Evolutionary conservation across 2,888 invertebrate species (phyloP).

Genomic region (Monopis laevigella): DNA sequence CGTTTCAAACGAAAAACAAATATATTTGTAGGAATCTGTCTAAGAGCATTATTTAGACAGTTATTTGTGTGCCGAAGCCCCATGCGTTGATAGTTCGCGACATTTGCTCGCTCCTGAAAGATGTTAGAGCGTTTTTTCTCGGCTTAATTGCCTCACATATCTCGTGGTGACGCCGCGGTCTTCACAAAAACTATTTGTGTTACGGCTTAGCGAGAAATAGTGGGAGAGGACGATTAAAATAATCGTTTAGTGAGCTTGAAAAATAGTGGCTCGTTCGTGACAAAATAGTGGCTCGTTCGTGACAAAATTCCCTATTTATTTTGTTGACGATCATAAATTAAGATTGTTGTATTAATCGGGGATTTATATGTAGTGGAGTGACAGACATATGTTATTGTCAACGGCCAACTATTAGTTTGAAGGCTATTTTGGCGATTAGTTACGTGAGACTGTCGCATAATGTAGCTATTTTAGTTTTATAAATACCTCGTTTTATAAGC

Average conservation of each 20-base stretch:
- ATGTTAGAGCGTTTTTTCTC: conserved; percentile 39
- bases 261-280: conserved; percentile 32
- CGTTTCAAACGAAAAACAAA: too few species aligned
- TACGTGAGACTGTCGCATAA: too few species aligned
- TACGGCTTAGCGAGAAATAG: conserved; percentile 6
- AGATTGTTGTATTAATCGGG: conserved; percentile 24
- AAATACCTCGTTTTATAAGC: too few species aligned
- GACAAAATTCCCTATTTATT: conserved; percentile 34
- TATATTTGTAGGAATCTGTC: too few species aligned
- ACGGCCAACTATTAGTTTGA: too few species aligned
- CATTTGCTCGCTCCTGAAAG: conserved; percentile 30
- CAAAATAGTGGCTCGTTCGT: too few species aligned
- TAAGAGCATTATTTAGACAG: too few species aligned
- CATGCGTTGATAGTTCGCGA: conserved; percentile 47
- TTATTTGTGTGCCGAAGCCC: conserved; percentile 37
- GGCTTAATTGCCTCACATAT: conserved; percentile 51
- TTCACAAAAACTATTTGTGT: conserved; percentile 10
- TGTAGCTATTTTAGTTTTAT: too few species aligned
- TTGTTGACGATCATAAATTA: conserved; percentile 35
- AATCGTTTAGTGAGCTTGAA: conserved; percentile 31
- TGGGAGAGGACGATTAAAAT: conserved; percentile 27
- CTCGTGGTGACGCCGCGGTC: conserved; percentile 13
- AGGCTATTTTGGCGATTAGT: too few species aligned
- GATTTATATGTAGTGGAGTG: background rate
- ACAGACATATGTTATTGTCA: conserved; percentile 49